phyloP scores from a whole-genome alignment of 1,140 invertebrate genomes.

The Drosophila erecta region DNA sequence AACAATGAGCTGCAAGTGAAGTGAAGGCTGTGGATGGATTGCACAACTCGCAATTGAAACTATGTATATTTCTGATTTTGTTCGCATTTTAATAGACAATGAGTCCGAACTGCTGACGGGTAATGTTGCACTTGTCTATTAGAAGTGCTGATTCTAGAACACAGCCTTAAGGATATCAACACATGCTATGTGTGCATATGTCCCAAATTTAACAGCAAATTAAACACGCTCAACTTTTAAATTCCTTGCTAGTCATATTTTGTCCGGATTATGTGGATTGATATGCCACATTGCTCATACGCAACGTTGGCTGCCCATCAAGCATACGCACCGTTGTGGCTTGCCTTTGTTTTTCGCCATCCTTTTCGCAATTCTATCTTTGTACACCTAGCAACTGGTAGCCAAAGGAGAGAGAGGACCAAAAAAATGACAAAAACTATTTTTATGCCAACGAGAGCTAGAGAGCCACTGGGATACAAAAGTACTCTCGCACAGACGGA shows the following conservation, averaged over 20 bases:
- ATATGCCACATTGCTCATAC: conserved; percentile 24
- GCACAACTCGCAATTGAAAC: conserved; percentile 20
- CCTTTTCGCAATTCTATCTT: conserved; percentile 35
- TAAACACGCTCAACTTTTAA: neutral
- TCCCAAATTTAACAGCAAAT: neutral
- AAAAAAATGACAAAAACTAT: conserved; percentile 60
- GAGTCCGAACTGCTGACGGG: conserved; percentile 2
- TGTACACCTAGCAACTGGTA: conserved; percentile 75
- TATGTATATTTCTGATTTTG: conserved; percentile 12
- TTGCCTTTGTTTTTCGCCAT: conserved; percentile 6
- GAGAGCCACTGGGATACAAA: conserved; percentile 9
- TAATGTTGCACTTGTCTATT: neutral
- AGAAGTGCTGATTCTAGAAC: neutral
- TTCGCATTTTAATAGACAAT: conserved; percentile 16
- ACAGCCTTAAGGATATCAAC: neutral
- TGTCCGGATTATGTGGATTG: neutral
- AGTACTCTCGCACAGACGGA: conserved; percentile 22
- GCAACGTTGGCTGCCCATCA: conserved; percentile 19
- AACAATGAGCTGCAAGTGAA: conserved; percentile 27
- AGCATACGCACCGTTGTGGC: conserved; percentile 32
- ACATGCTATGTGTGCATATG: neutral
- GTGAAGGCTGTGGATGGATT: conserved; percentile 20
- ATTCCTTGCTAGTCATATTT: neutral
- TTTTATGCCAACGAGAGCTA: conserved; percentile 61
- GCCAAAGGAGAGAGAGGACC: conserved; percentile 33